Evolutionary conservation across 2,888 invertebrate species (phyloP), one percentile per base, ranked within the genome.

Genomic region (Tenthredo mesomela): DNA sequence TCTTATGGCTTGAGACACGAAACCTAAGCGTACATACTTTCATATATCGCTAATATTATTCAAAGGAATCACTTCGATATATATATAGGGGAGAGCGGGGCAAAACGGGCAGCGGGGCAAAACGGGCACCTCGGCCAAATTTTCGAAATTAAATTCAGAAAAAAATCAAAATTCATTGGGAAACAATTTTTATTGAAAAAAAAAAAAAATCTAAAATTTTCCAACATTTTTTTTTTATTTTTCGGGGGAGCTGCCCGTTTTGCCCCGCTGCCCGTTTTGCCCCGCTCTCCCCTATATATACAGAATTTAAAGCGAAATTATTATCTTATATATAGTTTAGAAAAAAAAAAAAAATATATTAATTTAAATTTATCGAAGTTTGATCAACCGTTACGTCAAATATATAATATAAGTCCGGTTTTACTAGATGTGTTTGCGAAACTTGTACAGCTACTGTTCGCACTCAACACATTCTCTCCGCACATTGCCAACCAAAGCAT

Each of bases 401-500:
- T 54, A 50, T 54, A 50, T 50, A 50, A 50, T 50, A n/a, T 54
- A 54, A 54, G n/a, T n/a, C 54, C 54, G 54, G 54, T 47, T 47
- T 12, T 47, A 4, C 54, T 54, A n/a, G 40, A 15, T 71, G n/a
- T n/a, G n/a, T 71, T 71, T 71, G 71, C 40, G 40, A 71, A 40
- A 71, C 71, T 33, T 71, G 40, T 71, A 71, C n/a, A 37, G 4
- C 37, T 71, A 71, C 71, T 40, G 37, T 71, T 37, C 71, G 18
- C 21, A 47, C 21, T n/a, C 12, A 9, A 25, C 40, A 21, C 47
- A 21, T 75, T 75, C 10, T 40, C 6, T 47, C 4, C 47, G 75
- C 25, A 25, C 61, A 61, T 47, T 43, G 43, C 25, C 50, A 12
- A 47, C 1, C 47, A 29, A 47, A 25, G 25, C 61, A 61, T 25